A percentile compares a stretch with the other conserved stretches of the same genome.
phyloP scores from a whole-genome alignment of 2,113 vertebrate genomes.

The Sterrhoptilus dennistouni region DNA sequence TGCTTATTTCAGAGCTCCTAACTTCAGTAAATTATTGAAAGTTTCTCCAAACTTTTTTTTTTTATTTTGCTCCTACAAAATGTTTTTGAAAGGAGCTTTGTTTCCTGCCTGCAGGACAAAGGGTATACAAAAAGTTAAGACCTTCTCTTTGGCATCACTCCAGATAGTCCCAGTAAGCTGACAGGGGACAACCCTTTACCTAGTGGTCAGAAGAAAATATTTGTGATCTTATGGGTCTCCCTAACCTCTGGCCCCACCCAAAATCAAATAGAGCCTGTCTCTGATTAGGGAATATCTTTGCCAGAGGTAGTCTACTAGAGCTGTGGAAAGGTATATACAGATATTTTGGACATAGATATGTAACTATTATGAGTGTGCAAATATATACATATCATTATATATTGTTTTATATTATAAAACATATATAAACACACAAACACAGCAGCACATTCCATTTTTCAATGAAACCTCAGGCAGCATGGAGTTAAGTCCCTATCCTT shows the following conservation, averaged over 20 bases:
- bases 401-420: rapidly evolving
- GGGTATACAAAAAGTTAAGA: background rate
- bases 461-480: background rate
- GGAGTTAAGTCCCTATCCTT: rapidly evolving
- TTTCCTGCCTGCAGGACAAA: background rate
- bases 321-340: background rate
- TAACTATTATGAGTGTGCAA: background rate
- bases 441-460: background rate
- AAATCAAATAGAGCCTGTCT: background rate
- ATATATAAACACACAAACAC: background rate
- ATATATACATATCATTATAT: background rate
- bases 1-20: background rate
- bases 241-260: background rate
- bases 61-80: background rate
- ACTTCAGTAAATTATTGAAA: background rate
- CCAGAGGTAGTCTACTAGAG: background rate
- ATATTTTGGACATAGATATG: too few relatives aligned
- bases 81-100: background rate
- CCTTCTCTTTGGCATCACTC: background rate
- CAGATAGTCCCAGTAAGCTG: background rate
- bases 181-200: background rate
- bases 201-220: background rate
- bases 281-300: background rate
- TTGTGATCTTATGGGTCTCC: background rate
- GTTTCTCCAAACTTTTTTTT: background rate